These are phyloP conservation scores for Drosophila melanica DNA, from an alignment of 1,140 invertebrate species.

Conservation along the genomic window DNA sequence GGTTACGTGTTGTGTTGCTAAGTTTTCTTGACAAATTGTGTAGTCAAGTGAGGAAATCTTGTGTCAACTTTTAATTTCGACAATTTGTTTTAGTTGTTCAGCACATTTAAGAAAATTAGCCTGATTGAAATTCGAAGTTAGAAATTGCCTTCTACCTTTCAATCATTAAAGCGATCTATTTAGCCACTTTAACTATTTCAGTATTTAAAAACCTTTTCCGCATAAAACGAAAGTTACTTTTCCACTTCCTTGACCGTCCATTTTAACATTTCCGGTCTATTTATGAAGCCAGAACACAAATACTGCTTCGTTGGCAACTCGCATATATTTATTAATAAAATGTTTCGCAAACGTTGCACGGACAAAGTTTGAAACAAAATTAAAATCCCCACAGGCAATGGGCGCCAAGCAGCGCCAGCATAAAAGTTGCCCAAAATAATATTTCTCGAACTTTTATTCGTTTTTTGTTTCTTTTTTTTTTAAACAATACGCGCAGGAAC, in stretches of 20 bases:
- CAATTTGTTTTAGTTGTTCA: conserved; percentile 22
- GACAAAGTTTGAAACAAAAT: conserved; percentile 69
- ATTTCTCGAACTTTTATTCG: conserved; percentile 45
- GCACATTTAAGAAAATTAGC: neutral
- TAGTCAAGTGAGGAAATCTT: conserved; percentile 5
- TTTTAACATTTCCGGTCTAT: conserved; percentile 69
- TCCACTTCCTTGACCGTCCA: conserved; percentile 43
- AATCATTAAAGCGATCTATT: conserved; percentile 14
- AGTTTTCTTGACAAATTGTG: conserved; percentile 28
- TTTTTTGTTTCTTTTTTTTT: conserved; percentile 13
- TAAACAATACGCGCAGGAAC: conserved; percentile 14
- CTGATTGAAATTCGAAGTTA: neutral
- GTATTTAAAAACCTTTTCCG: conserved; percentile 5
- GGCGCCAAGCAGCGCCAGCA: conserved; percentile 54
- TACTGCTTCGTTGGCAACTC: conserved; percentile 37
- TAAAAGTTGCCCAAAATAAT: conserved; percentile 64
- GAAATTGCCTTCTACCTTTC: neutral
- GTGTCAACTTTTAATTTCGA: conserved; percentile 27
- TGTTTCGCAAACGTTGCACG: conserved; percentile 63
- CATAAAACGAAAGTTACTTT: conserved; percentile 9
- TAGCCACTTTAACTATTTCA: conserved; percentile 5
- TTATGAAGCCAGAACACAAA: conserved; percentile 45
- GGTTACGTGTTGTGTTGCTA: conserved; percentile 57
- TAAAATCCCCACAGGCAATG: conserved; percentile 57
- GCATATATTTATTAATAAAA: conserved; percentile 77